Percentiles rank a stretch among this genome's conserved stretches.
These are phyloP conservation scores for Catostomus latipinnis DNA, from an alignment of 2,797 vertebrate genomes.

Conservation along the genomic window DNA sequence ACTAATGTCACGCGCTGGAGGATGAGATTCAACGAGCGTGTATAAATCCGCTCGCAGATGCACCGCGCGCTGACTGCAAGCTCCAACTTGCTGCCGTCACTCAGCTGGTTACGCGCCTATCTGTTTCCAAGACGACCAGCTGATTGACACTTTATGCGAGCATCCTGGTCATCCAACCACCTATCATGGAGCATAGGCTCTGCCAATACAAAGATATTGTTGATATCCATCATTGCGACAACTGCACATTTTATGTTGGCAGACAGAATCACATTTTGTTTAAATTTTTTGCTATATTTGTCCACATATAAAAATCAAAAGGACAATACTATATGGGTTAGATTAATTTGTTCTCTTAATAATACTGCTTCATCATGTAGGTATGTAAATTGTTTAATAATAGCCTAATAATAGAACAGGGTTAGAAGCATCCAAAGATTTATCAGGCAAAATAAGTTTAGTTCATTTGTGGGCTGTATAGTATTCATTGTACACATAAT, in stretches of 20 bases:
- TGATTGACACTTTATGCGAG: conserved; percentile 53
- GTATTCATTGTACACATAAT: too few species aligned
- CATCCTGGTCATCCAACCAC: conserved; percentile 15
- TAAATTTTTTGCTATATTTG: neutral
- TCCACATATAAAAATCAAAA: neutral
- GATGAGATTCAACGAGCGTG: neutral
- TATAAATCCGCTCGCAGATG: conserved; percentile 18
- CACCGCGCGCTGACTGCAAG: conserved; percentile 5
- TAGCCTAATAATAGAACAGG: too few species aligned
- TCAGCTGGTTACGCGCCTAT: conserved; percentile 39
- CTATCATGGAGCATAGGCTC: conserved; percentile 13
- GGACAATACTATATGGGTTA: too few species aligned
- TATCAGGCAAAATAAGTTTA: too few species aligned
- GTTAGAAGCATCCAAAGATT: too few species aligned
- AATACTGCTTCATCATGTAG: too few species aligned
- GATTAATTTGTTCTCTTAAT: too few species aligned
- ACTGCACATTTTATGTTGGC: neutral
- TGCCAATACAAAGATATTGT: conserved; percentile 2
- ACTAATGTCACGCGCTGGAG: neutral
- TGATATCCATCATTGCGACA: conserved; percentile 18
- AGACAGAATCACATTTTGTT: neutral
- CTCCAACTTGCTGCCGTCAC: neutral
- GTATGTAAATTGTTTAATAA: too few species aligned
- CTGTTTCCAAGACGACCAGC: conserved; percentile 56
- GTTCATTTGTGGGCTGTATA: too few species aligned